Conservation (phyloP, 2,797 vertebrate species). For the Thaleichthys pacificus region DNA sequence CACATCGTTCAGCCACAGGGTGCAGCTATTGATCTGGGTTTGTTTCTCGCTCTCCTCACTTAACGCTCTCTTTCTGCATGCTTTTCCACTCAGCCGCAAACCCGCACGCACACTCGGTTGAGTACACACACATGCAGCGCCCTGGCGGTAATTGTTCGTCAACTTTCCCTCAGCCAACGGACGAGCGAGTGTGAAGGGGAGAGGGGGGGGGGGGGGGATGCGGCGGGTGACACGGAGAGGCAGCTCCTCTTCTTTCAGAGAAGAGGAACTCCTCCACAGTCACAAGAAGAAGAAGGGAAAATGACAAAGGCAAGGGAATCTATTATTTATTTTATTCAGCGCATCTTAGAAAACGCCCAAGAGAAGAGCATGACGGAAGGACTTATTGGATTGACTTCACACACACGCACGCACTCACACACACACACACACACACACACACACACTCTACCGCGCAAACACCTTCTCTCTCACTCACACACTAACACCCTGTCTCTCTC, state of each 20-base stretch:
- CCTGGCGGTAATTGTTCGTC: neutral
- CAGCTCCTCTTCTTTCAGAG: no score
- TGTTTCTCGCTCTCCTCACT: slow-evolving; percentile 37
- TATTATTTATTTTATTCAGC: slow-evolving; percentile 67
- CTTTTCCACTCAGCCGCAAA: neutral
- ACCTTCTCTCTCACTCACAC: neutral
- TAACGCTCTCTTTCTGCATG: slow-evolving; percentile 32
- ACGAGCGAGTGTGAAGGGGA: neutral
- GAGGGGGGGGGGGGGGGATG: neutral
- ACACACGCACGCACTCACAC: slow-evolving; percentile 50
- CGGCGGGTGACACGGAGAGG: neutral
- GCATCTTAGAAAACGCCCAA: slow-evolving; percentile 64
- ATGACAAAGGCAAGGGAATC: slow-evolving; percentile 53
- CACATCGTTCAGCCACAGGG: slow-evolving; percentile 1
- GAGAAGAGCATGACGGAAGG: slow-evolving; percentile 66
- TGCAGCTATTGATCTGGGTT: slow-evolving; percentile 34
- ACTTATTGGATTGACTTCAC: slow-evolving; percentile 73
- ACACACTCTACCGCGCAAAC: neutral
- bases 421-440: slow-evolving; percentile 16
- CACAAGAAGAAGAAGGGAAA: slow-evolving; percentile 43
- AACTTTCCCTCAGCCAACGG: neutral
- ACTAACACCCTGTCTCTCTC: slow-evolving; percentile 29
- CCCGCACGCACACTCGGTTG: neutral
- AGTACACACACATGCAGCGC: slow-evolving; percentile 7
- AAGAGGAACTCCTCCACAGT: slow-evolving; percentile 26